Base-by-base conservation (phyloP, 2,113 vertebrate genomes). In the Herpetotheres cachinnans region DNA sequence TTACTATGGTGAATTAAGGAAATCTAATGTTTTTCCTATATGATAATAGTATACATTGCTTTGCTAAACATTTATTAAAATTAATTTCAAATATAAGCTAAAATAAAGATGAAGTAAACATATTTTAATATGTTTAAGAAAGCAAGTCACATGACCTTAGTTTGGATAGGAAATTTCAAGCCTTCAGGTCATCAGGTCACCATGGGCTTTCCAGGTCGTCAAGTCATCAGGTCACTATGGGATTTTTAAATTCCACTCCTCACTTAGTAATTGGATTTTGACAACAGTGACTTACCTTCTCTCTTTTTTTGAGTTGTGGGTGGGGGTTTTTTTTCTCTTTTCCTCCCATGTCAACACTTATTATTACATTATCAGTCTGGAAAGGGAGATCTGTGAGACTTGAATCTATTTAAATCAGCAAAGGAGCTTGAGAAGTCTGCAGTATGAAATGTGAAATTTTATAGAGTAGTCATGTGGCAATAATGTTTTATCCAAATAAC, bases 201-300 rank as follows among this genome's bases (percentile, higher is more conserved):
- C 12, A 19, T 22, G 25, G 20, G 15, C 8, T 83, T 86, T 89
- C 90, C 32, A 30, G 34, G 26, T 87, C 73, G 76, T 56, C 2
- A 30, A 8, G 4, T 49, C 24, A 65, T 46, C 52, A 91, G 58
- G 54, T 96, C 76, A 94, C 13, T 29, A 42, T 50, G 65, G 34
- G 58, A 70, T 79, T 93, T 92, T 94, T 73, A 70, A 82, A 96
- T 95, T 87, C 71, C 42, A 21, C 85, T 63, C 91, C 69, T 97
- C 82, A 84, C 42, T 88, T 84, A 52, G n/a, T 86, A 73, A 92
- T 16, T 86, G 30, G 38, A 78, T 90, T 95, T 63, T 86, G 50
- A 87, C 58, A 70, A 76, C 47, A 85, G 58, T 78, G 42, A 71
- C 22, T 93, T 95, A 34, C 14, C 24, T 76, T 93, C 40, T 77